Conservation (phyloP, 2,888 invertebrate genomes). For the Nymphalis urticae region DNA sequence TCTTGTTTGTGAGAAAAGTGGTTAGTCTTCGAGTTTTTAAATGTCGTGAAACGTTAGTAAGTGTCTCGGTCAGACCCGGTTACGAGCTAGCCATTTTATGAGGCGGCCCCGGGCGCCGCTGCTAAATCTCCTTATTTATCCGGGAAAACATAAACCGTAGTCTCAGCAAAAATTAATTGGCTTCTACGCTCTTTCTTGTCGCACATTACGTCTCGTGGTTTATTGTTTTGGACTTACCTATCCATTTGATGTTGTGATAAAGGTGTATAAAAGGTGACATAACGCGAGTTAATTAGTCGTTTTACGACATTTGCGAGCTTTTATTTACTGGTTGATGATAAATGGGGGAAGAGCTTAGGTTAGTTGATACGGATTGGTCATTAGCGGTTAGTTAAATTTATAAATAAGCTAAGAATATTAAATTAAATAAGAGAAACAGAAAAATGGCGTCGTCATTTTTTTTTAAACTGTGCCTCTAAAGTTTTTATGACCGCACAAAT, state of each 20-base stretch:
- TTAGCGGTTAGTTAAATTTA: no score
- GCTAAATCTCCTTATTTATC: slow-evolving; percentile 80
- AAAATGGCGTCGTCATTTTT: not conserved
- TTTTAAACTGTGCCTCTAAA: not conserved
- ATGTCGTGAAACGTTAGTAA: slow-evolving; percentile 62
- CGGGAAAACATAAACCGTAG: slow-evolving; percentile 76
- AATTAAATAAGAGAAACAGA: not conserved
- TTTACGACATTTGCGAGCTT: slow-evolving; percentile 34
- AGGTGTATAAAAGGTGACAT: slow-evolving; percentile 29
- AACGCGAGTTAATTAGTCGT: slow-evolving; percentile 32
- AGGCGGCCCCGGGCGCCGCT: slow-evolving; percentile 65
- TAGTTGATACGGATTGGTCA: slow-evolving; percentile 1
- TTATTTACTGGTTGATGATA: slow-evolving; percentile 18
- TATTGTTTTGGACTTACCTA: slow-evolving; percentile 53
- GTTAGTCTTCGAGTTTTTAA: slow-evolving; percentile 33
- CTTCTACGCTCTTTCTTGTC: slow-evolving; percentile 69
- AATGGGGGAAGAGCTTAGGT: slow-evolving; percentile 9
- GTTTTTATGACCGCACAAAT: slow-evolving; percentile 2
- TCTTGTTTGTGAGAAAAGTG: slow-evolving; percentile 18
- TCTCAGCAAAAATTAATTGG: slow-evolving; percentile 79
- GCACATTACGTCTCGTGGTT: slow-evolving; percentile 66
- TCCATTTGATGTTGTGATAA: slow-evolving; percentile 46
- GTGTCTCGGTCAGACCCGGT: slow-evolving; percentile 63
- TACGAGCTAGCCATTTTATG: slow-evolving; percentile 73
- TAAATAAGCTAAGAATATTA: no score